phyloP scores from a whole-genome alignment of 2,113 vertebrate species.

The Carollia perspicillata region DNA sequence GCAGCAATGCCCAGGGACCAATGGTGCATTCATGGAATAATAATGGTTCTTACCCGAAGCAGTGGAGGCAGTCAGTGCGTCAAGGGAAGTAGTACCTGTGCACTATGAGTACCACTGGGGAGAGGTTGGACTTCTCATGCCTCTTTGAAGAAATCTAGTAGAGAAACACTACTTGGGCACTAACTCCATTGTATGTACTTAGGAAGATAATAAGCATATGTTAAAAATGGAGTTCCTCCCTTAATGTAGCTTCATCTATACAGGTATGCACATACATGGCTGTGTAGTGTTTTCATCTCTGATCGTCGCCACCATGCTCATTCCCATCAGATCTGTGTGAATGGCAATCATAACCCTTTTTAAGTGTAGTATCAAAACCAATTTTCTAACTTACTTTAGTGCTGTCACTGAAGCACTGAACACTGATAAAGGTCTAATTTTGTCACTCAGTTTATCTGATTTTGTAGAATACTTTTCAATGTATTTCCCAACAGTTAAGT shows the following conservation, averaged over 20 bases:
- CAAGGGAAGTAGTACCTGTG: accelerated
- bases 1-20: accelerated
- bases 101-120: neutral
- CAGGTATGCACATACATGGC: accelerated
- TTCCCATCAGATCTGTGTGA: neutral
- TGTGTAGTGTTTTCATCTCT: neutral
- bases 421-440: neutral
- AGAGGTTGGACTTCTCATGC: neutral
- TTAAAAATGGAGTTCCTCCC: neutral
- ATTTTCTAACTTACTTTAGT: neutral
- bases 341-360: neutral
- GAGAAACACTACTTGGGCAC: neutral
- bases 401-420: neutral
- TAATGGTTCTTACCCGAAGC: neutral
- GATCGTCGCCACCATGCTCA: too few species aligned
- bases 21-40: accelerated
- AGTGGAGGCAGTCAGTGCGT: too few species aligned
- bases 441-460: neutral
- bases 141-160: neutral
- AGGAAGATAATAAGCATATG: neutral
- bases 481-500: neutral
- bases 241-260: neutral
- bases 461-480: neutral
- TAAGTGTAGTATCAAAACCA: neutral
- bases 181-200: too few species aligned